These are phyloP conservation scores for Progne subis DNA, from an alignment of 2,113 vertebrate species.

Conservation along the genomic window DNA sequence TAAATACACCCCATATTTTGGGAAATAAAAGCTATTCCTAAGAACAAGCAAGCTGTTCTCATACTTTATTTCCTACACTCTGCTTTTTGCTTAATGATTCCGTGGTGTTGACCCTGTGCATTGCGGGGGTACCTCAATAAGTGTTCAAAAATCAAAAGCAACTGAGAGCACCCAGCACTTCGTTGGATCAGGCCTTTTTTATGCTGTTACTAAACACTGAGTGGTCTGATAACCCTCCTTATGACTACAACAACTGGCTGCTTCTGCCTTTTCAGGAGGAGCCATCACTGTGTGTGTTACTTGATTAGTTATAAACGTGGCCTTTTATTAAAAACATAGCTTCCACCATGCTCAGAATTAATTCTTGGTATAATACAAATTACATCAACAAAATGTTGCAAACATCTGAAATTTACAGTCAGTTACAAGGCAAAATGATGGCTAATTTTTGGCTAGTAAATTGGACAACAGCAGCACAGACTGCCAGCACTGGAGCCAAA, in stretches of 20 bases:
- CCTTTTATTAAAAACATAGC: slow-evolving; percentile 49
- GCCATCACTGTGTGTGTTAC: not conserved
- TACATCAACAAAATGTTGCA: not conserved
- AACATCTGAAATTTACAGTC: not conserved
- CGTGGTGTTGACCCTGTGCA: not conserved
- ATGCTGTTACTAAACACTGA: not conserved
- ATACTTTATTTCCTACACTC: not conserved
- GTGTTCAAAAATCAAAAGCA: not conserved
- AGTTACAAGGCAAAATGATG: not conserved
- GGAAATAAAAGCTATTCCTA: slow-evolving; percentile 11
- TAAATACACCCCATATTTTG: not conserved
- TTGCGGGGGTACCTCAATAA: not conserved
- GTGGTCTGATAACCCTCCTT: slow-evolving; percentile 10
- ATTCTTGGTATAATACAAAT: not conserved
- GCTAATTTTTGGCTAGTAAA: not conserved
- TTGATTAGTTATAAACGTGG: slow-evolving; percentile 54
- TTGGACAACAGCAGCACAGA: rapidly evolving
- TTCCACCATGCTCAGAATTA: not conserved
- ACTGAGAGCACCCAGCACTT: not conserved
- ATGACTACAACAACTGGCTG: not conserved
- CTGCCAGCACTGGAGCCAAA: not conserved
- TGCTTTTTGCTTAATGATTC: slow-evolving; percentile 45
- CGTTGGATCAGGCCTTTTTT: not conserved
- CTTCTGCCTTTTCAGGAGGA: slow-evolving; percentile 37
- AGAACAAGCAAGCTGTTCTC: slow-evolving; percentile 19